These are phyloP conservation scores for Cosmia trapezina DNA, from an alignment of 2,888 invertebrate species.

Conservation along the genomic window DNA sequence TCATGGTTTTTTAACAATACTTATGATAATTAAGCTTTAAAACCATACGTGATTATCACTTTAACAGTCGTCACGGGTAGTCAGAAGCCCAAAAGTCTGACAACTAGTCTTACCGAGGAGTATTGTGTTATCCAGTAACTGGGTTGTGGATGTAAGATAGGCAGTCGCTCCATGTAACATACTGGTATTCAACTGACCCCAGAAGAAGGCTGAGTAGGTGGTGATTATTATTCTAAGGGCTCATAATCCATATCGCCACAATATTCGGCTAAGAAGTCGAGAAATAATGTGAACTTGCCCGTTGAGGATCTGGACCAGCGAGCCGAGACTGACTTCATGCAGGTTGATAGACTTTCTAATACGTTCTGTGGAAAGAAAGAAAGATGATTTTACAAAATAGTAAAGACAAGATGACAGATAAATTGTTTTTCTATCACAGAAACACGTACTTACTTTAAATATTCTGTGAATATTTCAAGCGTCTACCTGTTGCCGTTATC, in stretches of 20 bases:
- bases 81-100: not conserved
- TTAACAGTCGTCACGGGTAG: not conserved
- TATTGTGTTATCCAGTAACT: not conserved
- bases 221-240: constrained; percentile 56
- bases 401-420: not conserved
- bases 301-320: constrained; percentile 77
- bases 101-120: not conserved
- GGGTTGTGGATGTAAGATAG: not conserved
- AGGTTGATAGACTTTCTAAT: constrained; percentile 80
- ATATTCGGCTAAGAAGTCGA: constrained; percentile 86
- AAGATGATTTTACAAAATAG: not conserved
- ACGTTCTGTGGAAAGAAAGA: constrained; percentile 73
- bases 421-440: not conserved
- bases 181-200: too few species aligned
- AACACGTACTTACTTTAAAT: not conserved
- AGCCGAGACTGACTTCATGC: constrained; percentile 82
- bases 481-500: too few species aligned
- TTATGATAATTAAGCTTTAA: not conserved
- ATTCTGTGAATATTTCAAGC: too few species aligned
- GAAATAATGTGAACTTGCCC: constrained; percentile 84
- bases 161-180: not conserved
- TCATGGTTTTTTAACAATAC: not conserved
- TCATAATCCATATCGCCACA: constrained; percentile 85
- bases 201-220: too few species aligned
- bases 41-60: constrained; percentile 3